Conservation (phyloP, 2,113 vertebrate genomes). For the Illadopsis cleaveri region DNA sequence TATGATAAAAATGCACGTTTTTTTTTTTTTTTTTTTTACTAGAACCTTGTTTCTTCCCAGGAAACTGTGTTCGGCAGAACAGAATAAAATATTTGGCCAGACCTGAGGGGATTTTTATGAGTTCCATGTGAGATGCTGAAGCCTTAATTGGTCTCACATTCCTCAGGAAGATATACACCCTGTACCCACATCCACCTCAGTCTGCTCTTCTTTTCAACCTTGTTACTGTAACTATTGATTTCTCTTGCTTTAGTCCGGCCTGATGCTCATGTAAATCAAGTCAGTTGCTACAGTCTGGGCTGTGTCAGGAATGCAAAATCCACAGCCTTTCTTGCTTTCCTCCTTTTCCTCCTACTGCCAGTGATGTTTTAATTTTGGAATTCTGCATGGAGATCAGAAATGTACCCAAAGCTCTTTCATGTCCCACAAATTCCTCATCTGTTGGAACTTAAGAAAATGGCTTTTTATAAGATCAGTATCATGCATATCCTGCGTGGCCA, state of each 20-base stretch:
- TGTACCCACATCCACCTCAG: neutral
- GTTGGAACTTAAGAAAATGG: neutral
- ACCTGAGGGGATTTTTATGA: neutral
- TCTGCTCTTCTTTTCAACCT: neutral
- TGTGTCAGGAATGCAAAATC: neutral
- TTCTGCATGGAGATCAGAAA: neutral
- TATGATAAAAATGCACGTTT: neutral
- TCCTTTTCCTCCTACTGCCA: neutral
- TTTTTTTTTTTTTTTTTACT: neutral
- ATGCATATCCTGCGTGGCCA: neutral
- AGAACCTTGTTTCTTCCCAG: neutral
- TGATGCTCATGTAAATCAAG: neutral
- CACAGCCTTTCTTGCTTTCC: neutral
- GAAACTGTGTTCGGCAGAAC: neutral
- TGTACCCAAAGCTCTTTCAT: neutral
- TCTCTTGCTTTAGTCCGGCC: neutral
- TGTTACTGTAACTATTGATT: neutral
- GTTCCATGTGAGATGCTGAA: neutral
- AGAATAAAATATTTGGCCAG: neutral
- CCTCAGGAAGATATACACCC: neutral
- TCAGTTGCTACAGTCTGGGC: neutral
- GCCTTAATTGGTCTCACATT: neutral
- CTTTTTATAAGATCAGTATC: neutral
- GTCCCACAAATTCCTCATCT: neutral
- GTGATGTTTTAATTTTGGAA: neutral